Evolutionary conservation across 2,888 invertebrate genomes (phyloP).

Genomic region (Phlogophora meticulosa): DNA sequence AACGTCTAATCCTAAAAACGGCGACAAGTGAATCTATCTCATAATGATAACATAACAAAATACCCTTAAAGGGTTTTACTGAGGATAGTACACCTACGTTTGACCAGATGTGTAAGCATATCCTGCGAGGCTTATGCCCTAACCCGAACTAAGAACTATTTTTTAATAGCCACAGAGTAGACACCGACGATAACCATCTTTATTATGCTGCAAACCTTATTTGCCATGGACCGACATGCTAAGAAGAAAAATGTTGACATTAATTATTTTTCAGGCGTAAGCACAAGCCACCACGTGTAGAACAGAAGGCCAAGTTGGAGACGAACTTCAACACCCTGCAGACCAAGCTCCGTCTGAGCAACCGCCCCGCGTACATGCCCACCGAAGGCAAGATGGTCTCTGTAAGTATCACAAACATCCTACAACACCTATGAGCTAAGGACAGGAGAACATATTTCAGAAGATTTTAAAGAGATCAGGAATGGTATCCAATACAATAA

Average conservation of each 20-base stretch:
- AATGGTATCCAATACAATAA: background rate
- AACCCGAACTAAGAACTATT: background rate
- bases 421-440: too few species aligned
- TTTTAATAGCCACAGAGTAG: background rate
- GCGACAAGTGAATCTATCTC: slow-evolving; percentile 4
- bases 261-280: slow-evolving; percentile 92
- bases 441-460: background rate
- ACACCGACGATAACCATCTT: background rate
- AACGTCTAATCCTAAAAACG: slow-evolving; percentile 8
- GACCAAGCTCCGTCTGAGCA: slow-evolving; percentile 99
- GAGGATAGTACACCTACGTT: background rate
- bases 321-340: slow-evolving; percentile 99
- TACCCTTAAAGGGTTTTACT: background rate
- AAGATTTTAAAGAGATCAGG: background rate
- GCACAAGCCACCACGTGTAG: slow-evolving; percentile 99
- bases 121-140: too few species aligned
- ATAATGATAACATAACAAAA: background rate
- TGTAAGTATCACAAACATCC: slow-evolving; percentile 91
- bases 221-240: background rate
- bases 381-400: slow-evolving; percentile 99
- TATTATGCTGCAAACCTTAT: too few species aligned
- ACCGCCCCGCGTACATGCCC: slow-evolving; percentile 99
- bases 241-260: background rate
- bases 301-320: slow-evolving; percentile 99
- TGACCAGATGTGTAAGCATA: too few species aligned